A percentile compares a stretch with the other conserved stretches of the same genome.
These are phyloP conservation scores for Caenorhabditis elegans DNA, from an alignment of 1,140 invertebrate species.

Conservation along the genomic window WBcel235 BX284605.5:10959501-10960000, in stretches of 20 bases:
- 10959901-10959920: slow-evolving; percentile 45
- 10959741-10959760: slow-evolving; percentile 91
- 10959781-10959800: slow-evolving; percentile 94
- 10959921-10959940: slow-evolving; percentile 39
- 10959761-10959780: slow-evolving; percentile 87
- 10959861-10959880: slow-evolving; percentile 82
- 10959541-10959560: slow-evolving; percentile 93
- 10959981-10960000: slow-evolving; percentile 57
- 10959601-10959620: slow-evolving; percentile 81
- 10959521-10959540: slow-evolving; percentile 77
- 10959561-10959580: slow-evolving; percentile 83
- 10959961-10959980: slow-evolving; percentile 46
- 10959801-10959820: slow-evolving; percentile 86
- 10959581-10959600: slow-evolving; percentile 81
- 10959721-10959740: slow-evolving; percentile 94
- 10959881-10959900: slow-evolving; percentile 92
- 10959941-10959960: background rate
- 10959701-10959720: slow-evolving; percentile 93
- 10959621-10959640: slow-evolving; percentile 84
- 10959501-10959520: slow-evolving; percentile 70
- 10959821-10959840: slow-evolving; percentile 90
- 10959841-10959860: slow-evolving; percentile 84
- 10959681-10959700: slow-evolving; percentile 88
- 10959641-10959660: slow-evolving; percentile 79
- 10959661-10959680: slow-evolving; percentile 87